Evolutionary conservation across 2,113 vertebrate genomes (phyloP), one percentile per base, ranked within the genome.

Genomic region (Aspiorhynchus laticeps): DNA sequence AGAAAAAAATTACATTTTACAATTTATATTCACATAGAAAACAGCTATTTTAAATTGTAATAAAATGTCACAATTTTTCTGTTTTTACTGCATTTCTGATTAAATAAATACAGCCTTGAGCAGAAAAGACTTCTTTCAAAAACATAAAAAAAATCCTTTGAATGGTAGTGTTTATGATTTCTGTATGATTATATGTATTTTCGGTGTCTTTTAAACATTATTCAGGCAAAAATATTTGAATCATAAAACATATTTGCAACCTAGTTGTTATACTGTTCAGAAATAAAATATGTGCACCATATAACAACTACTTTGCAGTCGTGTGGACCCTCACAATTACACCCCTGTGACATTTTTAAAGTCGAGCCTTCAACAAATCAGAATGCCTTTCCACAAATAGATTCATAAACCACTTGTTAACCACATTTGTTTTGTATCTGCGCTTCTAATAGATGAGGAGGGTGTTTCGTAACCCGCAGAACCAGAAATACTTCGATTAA

Each of bases 391-490:
- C 89, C 86, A 48, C 67, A 84, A 87, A 88, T 87, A 86, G 48
- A 81, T 90, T 85, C 87, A 80, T 69, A 88, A 91, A 88, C 88
- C 90, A 91, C 91, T 90, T 90, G 90, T 91, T 89, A 90, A 91
- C 88, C 87, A 84, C 90, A 89, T 78, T 80, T 87, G 81, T 87
- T 87, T 69, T 71, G 76, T 73, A 63, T 79, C 69, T 77, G 74
- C 71, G 7, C 65, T 87, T 88, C 83, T 85, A 87, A 85, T 80
- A 86, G 87, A 87, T 14, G 43, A 59, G 85, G 86, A 87, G 74
- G 89, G 87, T 88, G 85, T 87, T 83, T 85, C 79, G 65, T 86
- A 90, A 80, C 87, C 83, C 87, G 80, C 88, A 88, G 88, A 65
- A 90, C 73, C 89, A 89, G 85, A 91, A 91, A 88, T 88, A 71